A percentile compares a stretch with the other conserved stretches of the same genome.
Conservation (phyloP, 2,888 invertebrate species). For the Lepidocyrtinus sp. region DNA sequence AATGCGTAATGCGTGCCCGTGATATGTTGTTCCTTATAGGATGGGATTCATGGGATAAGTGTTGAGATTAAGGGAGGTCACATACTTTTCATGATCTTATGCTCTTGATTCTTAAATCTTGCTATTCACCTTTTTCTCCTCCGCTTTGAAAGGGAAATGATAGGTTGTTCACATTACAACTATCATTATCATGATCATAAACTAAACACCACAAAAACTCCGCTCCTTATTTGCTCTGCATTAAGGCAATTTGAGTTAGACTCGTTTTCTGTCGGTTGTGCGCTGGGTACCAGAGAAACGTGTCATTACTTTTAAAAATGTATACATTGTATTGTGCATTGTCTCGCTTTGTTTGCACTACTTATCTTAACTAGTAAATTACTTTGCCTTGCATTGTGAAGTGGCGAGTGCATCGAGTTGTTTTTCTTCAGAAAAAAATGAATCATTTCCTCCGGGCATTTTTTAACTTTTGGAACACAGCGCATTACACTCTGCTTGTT, state of each 20-base stretch:
- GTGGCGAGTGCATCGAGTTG: constrained; percentile 8
- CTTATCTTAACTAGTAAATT: too few relatives aligned
- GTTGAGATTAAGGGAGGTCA: constrained; percentile 15
- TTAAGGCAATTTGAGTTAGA: not conserved
- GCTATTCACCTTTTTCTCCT: constrained; percentile 5
- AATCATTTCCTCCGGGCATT: not conserved
- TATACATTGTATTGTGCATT: not conserved
- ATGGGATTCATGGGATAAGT: too few relatives aligned
- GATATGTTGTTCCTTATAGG: too few relatives aligned
- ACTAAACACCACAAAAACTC: not conserved
- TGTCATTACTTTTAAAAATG: not conserved
- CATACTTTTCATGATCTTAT: not conserved
- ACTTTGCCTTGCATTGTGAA: too few relatives aligned
- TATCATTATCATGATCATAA: not conserved
- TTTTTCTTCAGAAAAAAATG: not conserved
- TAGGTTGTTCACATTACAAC: not conserved
- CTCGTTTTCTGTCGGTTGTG: not conserved
- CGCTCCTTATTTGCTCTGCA: not conserved
- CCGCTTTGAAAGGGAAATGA: constrained; percentile 15
- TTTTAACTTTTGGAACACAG: too few relatives aligned
- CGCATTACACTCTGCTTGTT: not conserved
- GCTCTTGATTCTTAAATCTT: constrained; percentile 19
- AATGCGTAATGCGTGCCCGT: too few relatives aligned
- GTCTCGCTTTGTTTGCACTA: not conserved
- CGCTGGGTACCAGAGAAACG: not conserved